A percentile compares a stretch with the other conserved stretches of the same genome.
Evolutionary conservation across 2,888 invertebrate species (phyloP).

Genomic region (Aphrophora alni): DNA sequence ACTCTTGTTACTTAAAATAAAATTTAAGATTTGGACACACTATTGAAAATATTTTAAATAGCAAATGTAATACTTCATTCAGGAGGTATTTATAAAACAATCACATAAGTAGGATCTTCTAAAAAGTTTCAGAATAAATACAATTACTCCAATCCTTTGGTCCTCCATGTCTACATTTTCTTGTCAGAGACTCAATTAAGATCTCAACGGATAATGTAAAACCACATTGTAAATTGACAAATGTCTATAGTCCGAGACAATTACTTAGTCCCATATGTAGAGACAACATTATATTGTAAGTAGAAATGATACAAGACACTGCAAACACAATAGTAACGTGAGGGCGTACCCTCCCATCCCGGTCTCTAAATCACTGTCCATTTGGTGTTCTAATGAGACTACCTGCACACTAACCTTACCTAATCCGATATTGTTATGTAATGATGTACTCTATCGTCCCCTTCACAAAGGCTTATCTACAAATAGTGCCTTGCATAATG

Average conservation of each 20-base stretch:
- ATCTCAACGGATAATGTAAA: background rate
- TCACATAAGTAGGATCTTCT: too few relatives aligned
- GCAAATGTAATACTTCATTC: too few relatives aligned
- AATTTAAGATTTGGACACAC: too few relatives aligned
- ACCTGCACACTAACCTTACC: background rate
- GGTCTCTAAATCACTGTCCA: background rate
- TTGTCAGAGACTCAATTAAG: background rate
- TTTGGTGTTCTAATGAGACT: background rate
- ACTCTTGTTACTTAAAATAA: too few relatives aligned
- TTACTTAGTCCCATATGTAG: background rate
- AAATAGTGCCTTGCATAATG: background rate
- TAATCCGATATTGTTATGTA: background rate
- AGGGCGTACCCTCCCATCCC: background rate
- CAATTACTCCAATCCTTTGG: too few relatives aligned
- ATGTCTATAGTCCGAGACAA: background rate
- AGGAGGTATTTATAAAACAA: too few relatives aligned
- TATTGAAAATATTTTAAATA: too few relatives aligned
- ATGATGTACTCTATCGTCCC: background rate
- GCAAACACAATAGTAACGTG: background rate
- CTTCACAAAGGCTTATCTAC: background rate
- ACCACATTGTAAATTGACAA: constrained; percentile 2
- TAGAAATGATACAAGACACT: background rate
- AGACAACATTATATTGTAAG: constrained; percentile 2
- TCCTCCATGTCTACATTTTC: background rate
- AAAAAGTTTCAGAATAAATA: too few relatives aligned